phyloP scores from a whole-genome alignment of 2,888 invertebrate species.

The Drosophila falleni region DNA sequence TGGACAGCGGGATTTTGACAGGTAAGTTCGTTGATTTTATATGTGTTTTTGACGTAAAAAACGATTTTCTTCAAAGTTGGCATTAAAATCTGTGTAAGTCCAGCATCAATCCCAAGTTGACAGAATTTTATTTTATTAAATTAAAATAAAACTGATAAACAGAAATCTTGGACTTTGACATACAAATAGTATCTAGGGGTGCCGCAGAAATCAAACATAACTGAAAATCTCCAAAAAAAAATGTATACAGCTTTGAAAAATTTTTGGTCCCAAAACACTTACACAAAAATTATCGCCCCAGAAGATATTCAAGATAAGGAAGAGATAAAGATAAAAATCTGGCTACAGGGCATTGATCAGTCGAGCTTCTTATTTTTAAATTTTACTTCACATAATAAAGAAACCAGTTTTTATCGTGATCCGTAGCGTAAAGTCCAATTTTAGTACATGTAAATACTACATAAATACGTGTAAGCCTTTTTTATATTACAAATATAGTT shows the following conservation, averaged over 20 bases:
- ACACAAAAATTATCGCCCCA: background rate
- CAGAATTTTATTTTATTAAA: no score
- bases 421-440: background rate
- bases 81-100: background rate
- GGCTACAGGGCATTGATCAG: background rate
- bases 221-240: no score
- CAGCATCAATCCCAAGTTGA: no score
- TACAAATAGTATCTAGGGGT: no score
- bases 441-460: background rate
- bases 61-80: slow-evolving; percentile 10
- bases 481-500: no score
- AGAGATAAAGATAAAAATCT: background rate
- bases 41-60: background rate
- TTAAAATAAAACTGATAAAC: background rate
- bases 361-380: background rate
- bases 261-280: background rate
- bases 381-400: background rate
- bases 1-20: slow-evolving; percentile 42
- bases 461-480: background rate
- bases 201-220: no score
- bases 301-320: background rate
- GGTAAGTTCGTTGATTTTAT: slow-evolving; percentile 44
- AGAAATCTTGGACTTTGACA: slow-evolving; percentile 5
- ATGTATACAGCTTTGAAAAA: no score
- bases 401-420: slow-evolving; percentile 16